Base-by-base conservation (phyloP, 2,113 vertebrate genomes). In the Sander vitreus region DNA sequence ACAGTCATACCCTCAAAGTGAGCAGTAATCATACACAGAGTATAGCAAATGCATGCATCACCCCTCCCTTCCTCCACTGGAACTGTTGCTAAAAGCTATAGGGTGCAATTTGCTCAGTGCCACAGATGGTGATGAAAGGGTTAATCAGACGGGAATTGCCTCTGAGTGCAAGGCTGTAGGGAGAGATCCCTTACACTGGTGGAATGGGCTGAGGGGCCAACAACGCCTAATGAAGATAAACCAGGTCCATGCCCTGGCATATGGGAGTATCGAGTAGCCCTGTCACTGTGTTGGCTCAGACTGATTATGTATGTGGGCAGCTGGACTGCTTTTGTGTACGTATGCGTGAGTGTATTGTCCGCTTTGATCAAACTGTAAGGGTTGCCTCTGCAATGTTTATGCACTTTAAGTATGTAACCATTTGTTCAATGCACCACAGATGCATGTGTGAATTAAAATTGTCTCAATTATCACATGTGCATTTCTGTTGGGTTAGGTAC, bases 211-310 rank as follows among this genome's bases (percentile, higher is more conserved):
- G 53, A 69, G 73, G 87, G 73, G 76, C 68, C 76, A 77, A 51
- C 3, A 47, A 77, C 82, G 73, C 71, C 84, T 86, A 80, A 87
- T 83, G 73, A 90, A 92, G 84, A 92, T 79, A 89, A 91, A 90
- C 70, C 80, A 80, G 69, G 54, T 65, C 63, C 25, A 33, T 51
- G 71, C 53, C 47, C 72, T 43, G 69, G 51, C 77, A 79, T 78
- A 84, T 43, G 76, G 68, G 82, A 80, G 80, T 88, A 91, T 91
- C 67, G 2, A 75, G 84, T 87, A 66, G 69, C 80, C 55, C 21
- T 83, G 76, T 91, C 79, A 83, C 62, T 80, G 51, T 25, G 76
- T 83, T 87, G 86, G 77, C 80, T 85, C 66, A 60, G 10, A 73
- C 48, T 76, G 62, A 84, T 71, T 66, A 79, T 76, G 65, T 27